phyloP scores from a whole-genome alignment of 2,113 vertebrate species.

The Oncorhynchus clarkii region DNA sequence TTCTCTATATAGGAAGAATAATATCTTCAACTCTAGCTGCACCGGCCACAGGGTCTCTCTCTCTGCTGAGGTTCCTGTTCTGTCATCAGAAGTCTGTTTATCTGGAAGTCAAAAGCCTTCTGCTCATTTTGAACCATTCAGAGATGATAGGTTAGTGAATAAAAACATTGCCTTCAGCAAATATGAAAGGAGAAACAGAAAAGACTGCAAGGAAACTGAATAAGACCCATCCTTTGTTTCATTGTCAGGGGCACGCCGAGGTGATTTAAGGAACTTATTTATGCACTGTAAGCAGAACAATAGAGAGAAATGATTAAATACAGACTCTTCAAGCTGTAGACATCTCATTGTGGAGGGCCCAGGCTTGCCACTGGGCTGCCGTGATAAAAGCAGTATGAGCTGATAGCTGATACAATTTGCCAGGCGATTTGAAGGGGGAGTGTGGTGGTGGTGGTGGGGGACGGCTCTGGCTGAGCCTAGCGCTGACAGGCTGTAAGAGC shows the following conservation, averaged over 20 bases:
- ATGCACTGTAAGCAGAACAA: constrained; percentile 99
- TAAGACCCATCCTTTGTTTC: constrained; percentile 91
- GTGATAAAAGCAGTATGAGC: constrained; percentile 98
- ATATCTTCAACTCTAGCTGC: not conserved
- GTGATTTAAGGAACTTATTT: constrained; percentile 97
- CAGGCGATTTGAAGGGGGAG: constrained; percentile 81
- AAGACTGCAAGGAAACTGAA: constrained; percentile 86
- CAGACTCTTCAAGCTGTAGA: constrained; percentile 89
- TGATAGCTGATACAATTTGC: constrained; percentile 99
- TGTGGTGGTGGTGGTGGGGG: constrained; percentile 62
- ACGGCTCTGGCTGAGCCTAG: constrained; percentile 64
- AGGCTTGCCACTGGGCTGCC: constrained; percentile 91
- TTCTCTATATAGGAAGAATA: constrained; percentile 26
- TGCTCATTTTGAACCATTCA: constrained; percentile 78
- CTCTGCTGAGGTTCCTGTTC: constrained; percentile 62
- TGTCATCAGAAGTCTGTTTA: constrained; percentile 68
- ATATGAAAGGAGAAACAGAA: constrained; percentile 75
- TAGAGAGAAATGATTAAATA: constrained; percentile 98
- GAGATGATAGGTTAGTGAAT: constrained; percentile 83
- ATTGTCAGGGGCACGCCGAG: constrained; percentile 94
- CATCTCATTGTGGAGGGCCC: constrained; percentile 91
- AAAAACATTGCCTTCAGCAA: constrained; percentile 81
- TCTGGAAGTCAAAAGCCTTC: constrained; percentile 78
- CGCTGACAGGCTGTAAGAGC: constrained; percentile 92
- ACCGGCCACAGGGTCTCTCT: constrained; percentile 37